phyloP scores from a whole-genome alignment of 1,140 invertebrate genomes.

The Drosophila hydei region DNA sequence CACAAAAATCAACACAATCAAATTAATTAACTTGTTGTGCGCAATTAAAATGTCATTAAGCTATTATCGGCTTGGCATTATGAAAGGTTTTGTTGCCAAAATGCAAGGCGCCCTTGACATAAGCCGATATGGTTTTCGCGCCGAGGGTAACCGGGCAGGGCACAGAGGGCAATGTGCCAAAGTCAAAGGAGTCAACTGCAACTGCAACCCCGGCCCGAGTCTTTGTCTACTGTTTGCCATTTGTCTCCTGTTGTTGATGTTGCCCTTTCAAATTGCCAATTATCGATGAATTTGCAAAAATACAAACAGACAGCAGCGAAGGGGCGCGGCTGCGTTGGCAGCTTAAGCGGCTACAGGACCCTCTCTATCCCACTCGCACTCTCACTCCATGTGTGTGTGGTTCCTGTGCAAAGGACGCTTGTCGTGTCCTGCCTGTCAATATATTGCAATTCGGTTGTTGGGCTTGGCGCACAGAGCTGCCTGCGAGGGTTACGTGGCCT shows the following conservation, averaged over 20 bases:
- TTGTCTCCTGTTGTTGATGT: constrained; percentile 46
- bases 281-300: constrained; percentile 82
- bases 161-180: constrained; percentile 57
- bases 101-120: constrained; percentile 73
- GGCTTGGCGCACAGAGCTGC: constrained; percentile 18
- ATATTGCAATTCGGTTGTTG: constrained; percentile 55
- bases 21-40: constrained; percentile 77
- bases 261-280: constrained; percentile 81
- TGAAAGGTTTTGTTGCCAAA: constrained; percentile 60
- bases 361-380: constrained; percentile 1
- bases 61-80: constrained; percentile 70
- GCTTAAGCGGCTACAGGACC: constrained; percentile 63
- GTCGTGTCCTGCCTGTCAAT: constrained; percentile 45
- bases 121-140: constrained; percentile 31
- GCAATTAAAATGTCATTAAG: constrained; percentile 80
- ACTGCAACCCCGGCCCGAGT: constrained; percentile 52
- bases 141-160: neutral
- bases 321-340: constrained; percentile 50
- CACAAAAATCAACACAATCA: constrained; percentile 51
- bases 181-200: constrained; percentile 68
- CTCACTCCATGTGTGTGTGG: neutral
- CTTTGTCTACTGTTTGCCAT: constrained; percentile 39
- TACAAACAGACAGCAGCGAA: constrained; percentile 66
- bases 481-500: constrained; percentile 40
- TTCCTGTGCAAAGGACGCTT: constrained; percentile 30